Evolutionary conservation across 2,888 invertebrate species (phyloP), one percentile per base, ranked within the genome.

Genomic region (Agriopis aurantiaria): DNA sequence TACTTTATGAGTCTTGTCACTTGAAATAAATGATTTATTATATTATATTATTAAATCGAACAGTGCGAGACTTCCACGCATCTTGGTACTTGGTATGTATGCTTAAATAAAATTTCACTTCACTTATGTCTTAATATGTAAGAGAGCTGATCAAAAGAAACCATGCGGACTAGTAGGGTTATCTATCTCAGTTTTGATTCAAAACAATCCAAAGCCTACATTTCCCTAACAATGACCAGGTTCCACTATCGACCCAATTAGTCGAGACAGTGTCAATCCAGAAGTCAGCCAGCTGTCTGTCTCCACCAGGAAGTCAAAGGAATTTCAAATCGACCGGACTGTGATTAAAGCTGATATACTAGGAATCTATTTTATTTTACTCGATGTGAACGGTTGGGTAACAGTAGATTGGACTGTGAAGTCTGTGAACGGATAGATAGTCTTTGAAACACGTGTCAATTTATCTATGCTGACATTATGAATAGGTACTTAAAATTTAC

Each of bases 351-450:
- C 17, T 8, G 51, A 14, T 17, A 51, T 51, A 51, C 51, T 17
- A 9, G 14, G 51, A 51, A 51, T 51, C 17, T 17, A 17, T 8
- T 51, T 17, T 51, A 51, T 51, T 51, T 17, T 9, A 17, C 9
- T 17, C 51, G 51, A 0, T 17, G 14, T 8, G 11, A 46, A 51
- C 51, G 51, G 51, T 51, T 51, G 49, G 49, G 17, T 51, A 17
- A 51, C 51, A 51, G 51, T 51, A 51, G 17, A 51, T 51, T 49
- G 48, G 14, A n/a, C n/a, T n/a, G n/a, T n/a, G n/a, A n/a, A n/a
- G n/a, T n/a, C 14, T 0, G 51, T 51, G 7, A 48, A 48, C 48
- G 12, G n/a, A 33, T 48, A 14, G n/a, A 48, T 48, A n/a, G 48
- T 0, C n/a, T n/a, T 5, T 43, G 48, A n/a, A n/a, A 48, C 12